These are phyloP conservation scores for Tromatobia lineatoria DNA, from an alignment of 2,888 invertebrate genomes.

Conservation along the genomic window DNA sequence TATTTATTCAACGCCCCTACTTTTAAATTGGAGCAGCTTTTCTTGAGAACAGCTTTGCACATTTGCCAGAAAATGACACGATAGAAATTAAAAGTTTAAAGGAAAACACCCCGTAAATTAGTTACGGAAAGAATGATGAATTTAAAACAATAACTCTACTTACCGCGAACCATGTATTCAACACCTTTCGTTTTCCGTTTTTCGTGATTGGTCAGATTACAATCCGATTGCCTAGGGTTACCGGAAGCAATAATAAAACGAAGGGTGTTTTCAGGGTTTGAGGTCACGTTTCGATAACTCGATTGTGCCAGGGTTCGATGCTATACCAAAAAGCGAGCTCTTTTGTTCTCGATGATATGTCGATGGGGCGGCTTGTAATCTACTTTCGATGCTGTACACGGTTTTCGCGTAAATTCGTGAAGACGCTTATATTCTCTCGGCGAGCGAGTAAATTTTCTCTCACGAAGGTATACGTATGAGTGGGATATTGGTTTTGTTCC, in stretches of 20 bases:
- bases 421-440: conserved; percentile 53
- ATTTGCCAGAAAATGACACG: too few relatives aligned
- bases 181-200: background rate
- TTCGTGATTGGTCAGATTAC: conserved; percentile 8
- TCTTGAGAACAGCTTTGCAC: too few relatives aligned
- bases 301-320: conserved; percentile 60
- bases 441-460: conserved; percentile 45
- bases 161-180: background rate
- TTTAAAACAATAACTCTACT: background rate
- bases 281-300: conserved; percentile 69
- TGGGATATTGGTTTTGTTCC: conserved; percentile 12
- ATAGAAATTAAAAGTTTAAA: background rate
- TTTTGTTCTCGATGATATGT: conserved; percentile 57
- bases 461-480: background rate
- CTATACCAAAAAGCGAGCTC: conserved; percentile 41
- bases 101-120: background rate
- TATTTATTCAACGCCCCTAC: too few relatives aligned
- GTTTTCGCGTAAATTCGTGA: conserved; percentile 62
- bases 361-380: conserved; percentile 49
- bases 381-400: conserved; percentile 64
- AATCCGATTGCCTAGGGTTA: conserved; percentile 9
- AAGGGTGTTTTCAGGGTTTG: conserved; percentile 18
- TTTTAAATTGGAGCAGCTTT: too few relatives aligned
- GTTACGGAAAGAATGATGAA: too few relatives aligned
- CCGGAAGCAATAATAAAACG: conserved; percentile 1